phyloP scores from a whole-genome alignment of 2,888 invertebrate genomes.

The Spisula solida region DNA sequence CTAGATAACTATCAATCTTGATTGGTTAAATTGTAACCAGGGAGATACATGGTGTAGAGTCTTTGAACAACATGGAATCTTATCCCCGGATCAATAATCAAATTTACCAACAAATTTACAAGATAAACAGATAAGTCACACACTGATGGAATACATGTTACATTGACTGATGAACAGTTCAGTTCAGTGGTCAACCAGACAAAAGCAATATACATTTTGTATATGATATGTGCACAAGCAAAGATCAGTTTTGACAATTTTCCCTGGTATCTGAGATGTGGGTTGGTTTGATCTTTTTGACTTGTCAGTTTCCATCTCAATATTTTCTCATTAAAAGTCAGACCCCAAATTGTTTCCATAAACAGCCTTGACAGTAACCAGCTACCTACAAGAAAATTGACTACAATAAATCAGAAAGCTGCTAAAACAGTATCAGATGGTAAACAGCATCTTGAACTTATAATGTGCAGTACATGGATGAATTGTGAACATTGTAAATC shows the following conservation, averaged over 20 bases:
- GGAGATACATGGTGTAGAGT: slow-evolving; percentile 31
- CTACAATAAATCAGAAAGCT: slow-evolving; percentile 14
- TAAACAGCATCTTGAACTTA: background rate
- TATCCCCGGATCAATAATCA: slow-evolving; percentile 50
- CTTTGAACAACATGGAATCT: slow-evolving; percentile 59
- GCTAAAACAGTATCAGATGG: slow-evolving; percentile 4
- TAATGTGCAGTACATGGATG: background rate
- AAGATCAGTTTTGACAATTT: slow-evolving; percentile 31
- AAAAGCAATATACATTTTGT: too few relatives aligned
- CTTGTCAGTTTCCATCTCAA: slow-evolving; percentile 4
- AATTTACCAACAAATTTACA: slow-evolving; percentile 47
- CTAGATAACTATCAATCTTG: slow-evolving; percentile 41
- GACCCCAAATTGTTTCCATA: background rate
- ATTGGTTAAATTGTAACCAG: slow-evolving; percentile 58
- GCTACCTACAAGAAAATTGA: slow-evolving; percentile 21
- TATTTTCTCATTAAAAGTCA: slow-evolving; percentile 10
- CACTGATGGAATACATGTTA: slow-evolving; percentile 16
- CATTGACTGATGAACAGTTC: background rate
- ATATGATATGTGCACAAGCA: background rate
- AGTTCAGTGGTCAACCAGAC: slow-evolving; percentile 20
- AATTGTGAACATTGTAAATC: background rate
- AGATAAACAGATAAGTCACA: slow-evolving; percentile 38
- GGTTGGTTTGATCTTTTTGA: slow-evolving; percentile 4
- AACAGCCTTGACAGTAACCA: slow-evolving; percentile 20
- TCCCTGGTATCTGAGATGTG: background rate